phyloP scores from a whole-genome alignment of 2,797 vertebrate genomes.

The Eremophila alpestris region DNA sequence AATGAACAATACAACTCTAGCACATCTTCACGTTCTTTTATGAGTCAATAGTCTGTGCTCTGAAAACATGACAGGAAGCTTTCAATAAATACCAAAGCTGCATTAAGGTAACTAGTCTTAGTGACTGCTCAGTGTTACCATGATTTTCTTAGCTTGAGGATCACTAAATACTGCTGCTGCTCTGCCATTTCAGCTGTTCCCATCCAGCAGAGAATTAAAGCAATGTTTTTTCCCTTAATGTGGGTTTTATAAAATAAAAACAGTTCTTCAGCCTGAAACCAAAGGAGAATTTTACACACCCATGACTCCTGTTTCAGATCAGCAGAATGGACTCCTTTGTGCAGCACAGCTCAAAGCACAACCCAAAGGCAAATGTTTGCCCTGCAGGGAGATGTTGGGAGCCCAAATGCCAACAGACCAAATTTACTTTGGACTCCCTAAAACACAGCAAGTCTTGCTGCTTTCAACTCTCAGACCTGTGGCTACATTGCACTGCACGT shows the following conservation, averaged over 20 bases:
- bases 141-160: not conserved
- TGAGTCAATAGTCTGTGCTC: not conserved
- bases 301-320: not conserved
- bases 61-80: constrained; percentile 1
- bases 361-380: constrained; percentile 7
- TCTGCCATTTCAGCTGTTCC: constrained; percentile 24
- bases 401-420: not conserved
- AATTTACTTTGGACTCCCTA: not conserved
- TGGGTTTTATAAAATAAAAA: constrained; percentile 44
- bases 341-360: constrained; percentile 42
- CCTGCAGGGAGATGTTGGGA: constrained; percentile 7
- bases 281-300: not conserved
- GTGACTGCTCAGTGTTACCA: not conserved
- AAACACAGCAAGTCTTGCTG: not conserved
- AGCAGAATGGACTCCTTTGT: constrained; percentile 15
- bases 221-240: not conserved
- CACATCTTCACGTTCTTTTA: not conserved
- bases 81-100: constrained; percentile 28
- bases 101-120: not conserved
- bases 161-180: not conserved
- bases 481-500: not conserved
- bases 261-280: not conserved
- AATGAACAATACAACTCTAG: not conserved
- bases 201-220: constrained; percentile 20
- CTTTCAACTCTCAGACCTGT: not conserved